Evolutionary conservation across 2,888 invertebrate genomes (phyloP), one percentile per base, ranked within the genome.

Genomic region (Bombylius discolor): DNA sequence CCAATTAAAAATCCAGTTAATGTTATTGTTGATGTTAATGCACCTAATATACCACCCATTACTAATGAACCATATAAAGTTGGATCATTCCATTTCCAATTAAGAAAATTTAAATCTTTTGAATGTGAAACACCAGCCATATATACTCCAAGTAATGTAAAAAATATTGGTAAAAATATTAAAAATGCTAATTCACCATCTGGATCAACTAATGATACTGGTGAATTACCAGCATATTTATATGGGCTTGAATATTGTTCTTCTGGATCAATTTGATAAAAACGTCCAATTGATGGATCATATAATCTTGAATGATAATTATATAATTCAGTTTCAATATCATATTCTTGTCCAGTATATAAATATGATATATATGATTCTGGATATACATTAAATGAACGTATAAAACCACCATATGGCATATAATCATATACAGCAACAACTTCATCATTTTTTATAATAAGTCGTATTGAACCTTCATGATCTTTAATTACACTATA

Each of bases 341-440:
- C 65, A 55, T 55, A 64, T 57, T 65, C 65, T 36, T 65, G 63
- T 1, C 64, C 64, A 8, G 63, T 61, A 50, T 60, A 64, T 3
- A 62, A 53, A 52, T 62, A 63, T 0, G 50, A 11, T 6, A 63
- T 57, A 13, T 64, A 58, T 3, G 52, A 51, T 11, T 57, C 56
- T 5, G 47, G 32, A 42, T 59, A 53, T 9, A 14, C 32, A 7
- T 59, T 62, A 52, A 53, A 65, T 9, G 11, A 9, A 4, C 62
- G 53, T 57, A 63, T 59, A 1, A 57, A 4, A n/a, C 55, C 54
- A 3, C 65, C 65, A 49, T 65, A 65, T 0, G 64, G 64, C 14
- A 59, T 34, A 52, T 65, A 65, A 50, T 65, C 63, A 47, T 64
- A 65, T 0, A 61, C 62, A 7, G 64, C 64, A 0, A 65, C 61